phyloP scores from a whole-genome alignment of 2,797 vertebrate genomes.

The Stomatorhinus walkeri region DNA sequence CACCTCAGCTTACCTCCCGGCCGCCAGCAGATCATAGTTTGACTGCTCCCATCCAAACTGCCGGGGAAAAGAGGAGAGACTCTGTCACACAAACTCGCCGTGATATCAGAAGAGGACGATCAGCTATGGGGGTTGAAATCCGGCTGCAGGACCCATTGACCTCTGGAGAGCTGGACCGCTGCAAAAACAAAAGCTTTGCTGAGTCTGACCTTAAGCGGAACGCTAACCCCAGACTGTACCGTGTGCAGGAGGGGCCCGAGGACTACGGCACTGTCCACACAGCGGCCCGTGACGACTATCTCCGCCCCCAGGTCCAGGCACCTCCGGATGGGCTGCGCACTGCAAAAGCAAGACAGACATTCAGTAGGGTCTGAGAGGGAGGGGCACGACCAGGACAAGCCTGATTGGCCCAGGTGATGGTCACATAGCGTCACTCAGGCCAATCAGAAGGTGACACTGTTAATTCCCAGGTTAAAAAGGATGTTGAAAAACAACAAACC shows the following conservation, averaged over 20 bases:
- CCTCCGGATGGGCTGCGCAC: conserved; percentile 69
- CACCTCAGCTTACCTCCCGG: conserved; percentile 66
- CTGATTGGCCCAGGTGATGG: background rate
- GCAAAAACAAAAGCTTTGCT: background rate
- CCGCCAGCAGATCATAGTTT: conserved; percentile 74
- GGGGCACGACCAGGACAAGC: background rate
- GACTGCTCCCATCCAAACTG: conserved; percentile 75
- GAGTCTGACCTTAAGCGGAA: background rate
- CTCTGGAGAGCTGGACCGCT: background rate
- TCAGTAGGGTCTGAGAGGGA: background rate
- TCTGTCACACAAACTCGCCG: background rate
- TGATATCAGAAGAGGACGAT: background rate
- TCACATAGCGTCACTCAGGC: background rate
- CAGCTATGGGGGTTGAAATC: background rate
- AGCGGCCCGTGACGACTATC: conserved; percentile 72
- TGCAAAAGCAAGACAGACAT: conserved; percentile 31
- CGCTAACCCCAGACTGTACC: conserved; percentile 41
- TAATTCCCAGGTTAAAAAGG: background rate
- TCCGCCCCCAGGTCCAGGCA: conserved; percentile 77
- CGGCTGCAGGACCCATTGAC: background rate
- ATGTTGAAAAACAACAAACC: background rate
- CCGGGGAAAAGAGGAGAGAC: conserved; percentile 30
- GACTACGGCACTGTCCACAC: conserved; percentile 74
- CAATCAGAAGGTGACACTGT: background rate
- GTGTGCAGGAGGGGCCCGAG: conserved; percentile 76